Evolutionary conservation across 2,888 invertebrate species (phyloP).

Genomic region (Dendrolimus houi): DNA sequence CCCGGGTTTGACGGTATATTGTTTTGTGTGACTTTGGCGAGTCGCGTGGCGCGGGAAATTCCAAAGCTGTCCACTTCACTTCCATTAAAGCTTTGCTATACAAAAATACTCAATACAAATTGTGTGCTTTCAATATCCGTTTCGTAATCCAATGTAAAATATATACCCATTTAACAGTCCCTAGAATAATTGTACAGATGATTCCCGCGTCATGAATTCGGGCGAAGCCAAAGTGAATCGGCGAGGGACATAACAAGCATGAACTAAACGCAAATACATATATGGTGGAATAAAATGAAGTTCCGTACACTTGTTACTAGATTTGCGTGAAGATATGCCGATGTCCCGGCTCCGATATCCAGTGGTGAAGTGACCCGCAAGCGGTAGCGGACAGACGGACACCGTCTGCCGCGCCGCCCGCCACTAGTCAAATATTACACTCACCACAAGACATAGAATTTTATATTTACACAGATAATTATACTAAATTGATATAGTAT

Average conservation of each 20-base stretch:
- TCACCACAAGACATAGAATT: slow-evolving; percentile 71
- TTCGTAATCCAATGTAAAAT: no score
- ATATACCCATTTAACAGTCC: not conserved
- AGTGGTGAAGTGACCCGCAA: slow-evolving; percentile 8
- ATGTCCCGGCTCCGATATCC: not conserved
- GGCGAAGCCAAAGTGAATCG: not conserved
- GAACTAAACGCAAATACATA: not conserved
- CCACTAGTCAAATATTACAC: slow-evolving; percentile 76
- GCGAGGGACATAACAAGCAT: not conserved
- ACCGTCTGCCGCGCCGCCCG: slow-evolving; percentile 45
- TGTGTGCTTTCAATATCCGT: no score
- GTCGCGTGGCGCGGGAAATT: slow-evolving; percentile 8
- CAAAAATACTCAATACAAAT: no score
- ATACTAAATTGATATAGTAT: slow-evolving; percentile 76
- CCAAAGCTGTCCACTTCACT: no score
- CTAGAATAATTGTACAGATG: not conserved
- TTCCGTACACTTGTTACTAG: not conserved
- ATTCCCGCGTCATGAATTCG: not conserved
- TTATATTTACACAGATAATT: slow-evolving; percentile 77
- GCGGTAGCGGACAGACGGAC: slow-evolving; percentile 19
- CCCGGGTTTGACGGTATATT: slow-evolving; percentile 10
- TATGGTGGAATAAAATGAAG: not conserved
- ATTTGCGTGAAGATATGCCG: slow-evolving; percentile 1
- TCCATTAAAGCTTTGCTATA: no score
- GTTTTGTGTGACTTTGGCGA: not conserved